These are phyloP conservation scores for Myxocyprinus asiaticus DNA, from an alignment of 2,113 vertebrate species.

Conservation along the genomic window DNA sequence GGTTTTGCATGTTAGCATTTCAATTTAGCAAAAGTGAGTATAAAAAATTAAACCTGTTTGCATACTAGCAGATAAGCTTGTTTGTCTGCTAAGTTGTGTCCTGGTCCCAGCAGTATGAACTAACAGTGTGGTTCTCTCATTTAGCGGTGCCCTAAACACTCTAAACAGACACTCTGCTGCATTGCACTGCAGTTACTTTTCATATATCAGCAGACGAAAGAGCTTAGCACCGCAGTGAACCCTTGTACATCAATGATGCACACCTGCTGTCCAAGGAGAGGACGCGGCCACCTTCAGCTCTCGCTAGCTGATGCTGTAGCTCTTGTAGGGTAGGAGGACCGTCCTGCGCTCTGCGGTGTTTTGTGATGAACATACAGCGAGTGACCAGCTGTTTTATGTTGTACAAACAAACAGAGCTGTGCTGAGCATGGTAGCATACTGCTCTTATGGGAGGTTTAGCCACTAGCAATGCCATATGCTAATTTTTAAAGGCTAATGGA, in stretches of 20 bases:
- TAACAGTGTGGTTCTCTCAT: neutral
- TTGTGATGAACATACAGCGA: conserved; percentile 24
- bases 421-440: neutral
- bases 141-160: neutral
- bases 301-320: neutral
- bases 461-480: neutral
- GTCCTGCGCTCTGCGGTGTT: conserved; percentile 2
- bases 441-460: neutral
- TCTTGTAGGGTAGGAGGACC: neutral
- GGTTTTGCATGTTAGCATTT: too few relatives aligned
- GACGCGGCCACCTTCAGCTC: conserved; percentile 4
- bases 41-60: too few relatives aligned
- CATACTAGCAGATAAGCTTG: too few relatives aligned
- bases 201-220: conserved; percentile 17
- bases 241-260: conserved; percentile 24
- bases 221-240: conserved; percentile 24
- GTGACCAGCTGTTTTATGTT: conserved; percentile 16
- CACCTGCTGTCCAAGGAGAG: conserved; percentile 41
- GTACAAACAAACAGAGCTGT: conserved; percentile 31
- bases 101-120: too few relatives aligned
- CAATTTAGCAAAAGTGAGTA: too few relatives aligned
- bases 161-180: neutral
- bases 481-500: neutral
- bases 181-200: neutral
- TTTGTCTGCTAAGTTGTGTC: too few relatives aligned